These are phyloP conservation scores for Percopsis omiscomaycus DNA, from an alignment of 2,797 vertebrate genomes.

Conservation along the genomic window DNA sequence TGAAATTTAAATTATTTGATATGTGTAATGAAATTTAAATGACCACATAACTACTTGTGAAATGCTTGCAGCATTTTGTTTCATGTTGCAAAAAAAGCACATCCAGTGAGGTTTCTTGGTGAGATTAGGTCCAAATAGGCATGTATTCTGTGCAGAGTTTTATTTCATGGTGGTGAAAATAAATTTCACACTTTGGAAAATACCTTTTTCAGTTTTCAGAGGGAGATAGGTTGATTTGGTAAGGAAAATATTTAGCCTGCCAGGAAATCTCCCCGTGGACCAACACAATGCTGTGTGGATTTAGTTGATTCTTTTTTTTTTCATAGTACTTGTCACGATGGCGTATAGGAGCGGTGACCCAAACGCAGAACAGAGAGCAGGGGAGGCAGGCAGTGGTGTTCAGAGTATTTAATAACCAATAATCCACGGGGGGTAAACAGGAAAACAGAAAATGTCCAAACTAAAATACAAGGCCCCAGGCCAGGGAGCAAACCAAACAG, in stretches of 20 bases:
- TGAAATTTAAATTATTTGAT: constrained; percentile 68
- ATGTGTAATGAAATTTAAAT: constrained; percentile 44
- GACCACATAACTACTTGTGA: constrained; percentile 49
- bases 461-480: too few species aligned
- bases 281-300: background rate
- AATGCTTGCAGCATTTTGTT: constrained; percentile 66
- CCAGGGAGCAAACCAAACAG: too few species aligned
- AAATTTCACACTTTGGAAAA: constrained; percentile 19
- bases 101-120: constrained; percentile 59
- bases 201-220: constrained; percentile 4
- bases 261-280: constrained; percentile 1
- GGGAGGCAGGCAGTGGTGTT: too few species aligned
- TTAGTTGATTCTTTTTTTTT: background rate
- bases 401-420: too few species aligned
- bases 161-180: constrained; percentile 14
- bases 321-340: too few species aligned
- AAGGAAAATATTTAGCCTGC: background rate
- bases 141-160: too few species aligned
- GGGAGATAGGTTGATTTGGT: background rate
- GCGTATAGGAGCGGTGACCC: too few species aligned
- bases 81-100: constrained; percentile 65
- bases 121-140: constrained; percentile 33
- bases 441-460: too few species aligned
- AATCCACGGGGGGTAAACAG: too few species aligned
- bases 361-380: too few species aligned